Evolutionary conservation across 2,888 invertebrate species (phyloP), one percentile per base, ranked within the genome.

Genomic region (Myathropa florea): DNA sequence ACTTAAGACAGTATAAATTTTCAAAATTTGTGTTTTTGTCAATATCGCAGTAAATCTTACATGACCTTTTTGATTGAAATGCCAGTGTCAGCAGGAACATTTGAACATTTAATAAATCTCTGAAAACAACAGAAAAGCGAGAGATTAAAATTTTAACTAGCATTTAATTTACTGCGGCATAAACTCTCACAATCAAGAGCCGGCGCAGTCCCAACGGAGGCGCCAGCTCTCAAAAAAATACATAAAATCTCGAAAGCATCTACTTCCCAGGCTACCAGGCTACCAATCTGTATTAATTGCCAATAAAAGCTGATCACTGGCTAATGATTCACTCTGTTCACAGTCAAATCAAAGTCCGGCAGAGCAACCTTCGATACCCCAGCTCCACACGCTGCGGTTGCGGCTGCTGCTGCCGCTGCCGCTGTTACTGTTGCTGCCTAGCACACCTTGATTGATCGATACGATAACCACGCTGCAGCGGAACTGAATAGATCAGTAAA

Each of bases 401-500:
- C 39, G 26, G 23, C 28, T 28, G 18, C 23, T 21, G 39, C 18
- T 60, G 59, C 21, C 21, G n/a, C 18, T 10, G 12, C 23, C 24
- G 23, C n/a, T n/a, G n/a, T n/a, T n/a, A n/a, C n/a, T n/a, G n/a
- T 9, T 18, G 53, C 21, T 18, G 63, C 70, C n/a, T n/a, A 73
- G 36, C 85, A 85, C 85, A 78, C 86, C 86, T 79, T 83, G 86
- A 86, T 83, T 75, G 82, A 86, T 86, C 86, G 78, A 73, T n/a
- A 21, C 83, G 86, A 86, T 86, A 86, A 71, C 18, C 57, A 30
- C 24, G 59, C 63, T 82, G 86, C 86, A 86, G 83, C 83, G 86
- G 86, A 86, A 86, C 83, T 75, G 75, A 86, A 86, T 83, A 79
- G 83, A 83, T 86, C 82, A 82, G 75, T 82, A 75, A 79, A 83